Evolutionary conservation across 1,140 invertebrate genomes (phyloP), one percentile per base, ranked within the genome.

Genomic region (Zaprionus tsacasi): DNA sequence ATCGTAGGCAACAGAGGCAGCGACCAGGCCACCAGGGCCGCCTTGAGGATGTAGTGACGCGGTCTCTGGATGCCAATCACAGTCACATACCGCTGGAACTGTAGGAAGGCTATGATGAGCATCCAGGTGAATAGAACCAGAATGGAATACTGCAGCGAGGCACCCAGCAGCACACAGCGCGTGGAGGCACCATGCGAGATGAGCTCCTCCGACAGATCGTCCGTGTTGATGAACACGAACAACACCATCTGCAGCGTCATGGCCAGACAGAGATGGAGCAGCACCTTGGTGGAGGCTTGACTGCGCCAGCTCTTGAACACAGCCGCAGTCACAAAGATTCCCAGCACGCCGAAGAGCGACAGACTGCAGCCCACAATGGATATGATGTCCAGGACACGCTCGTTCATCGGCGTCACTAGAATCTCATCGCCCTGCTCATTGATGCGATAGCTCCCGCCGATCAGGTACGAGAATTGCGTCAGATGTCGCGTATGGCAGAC

Each of bases 71-170:
- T 93, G 4, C 94, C 94, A 13, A 95, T 91, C 15, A 95, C 94
- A 56, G 93, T 91, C 0, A 95, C 95, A 76, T 95, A 95, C 67
- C 95, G 92, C 60, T 94, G 93, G 83, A 95, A 95, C 86, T 96
- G 95, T 57, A 96, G 89, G 50, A 94, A 85, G 2, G 94, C 95
- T 6, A 95, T 95, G 17, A 95, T 94, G n/a, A 95, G 78, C 95
- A 95, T 95, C 95, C 95, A 96, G 78, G 93, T 93, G 79, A 95
- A 95, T 60, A 94, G 93, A 1, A 94, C 93, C 35, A 95, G 78
- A 33, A 95, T 93, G 7, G 94, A 93, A 81, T 95, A 96, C 76
- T 95, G 95, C 45, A 95, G 82, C 25, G 94, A 40, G 8, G 93
- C 93, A 13, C 95, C 95, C 13, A 95, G 79, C n/a, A 93, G 54